Percentiles rank a stretch among this genome's conserved stretches.
phyloP scores from a whole-genome alignment of 1,140 invertebrate species.

The Caenorhabditis briggsae region DNA sequence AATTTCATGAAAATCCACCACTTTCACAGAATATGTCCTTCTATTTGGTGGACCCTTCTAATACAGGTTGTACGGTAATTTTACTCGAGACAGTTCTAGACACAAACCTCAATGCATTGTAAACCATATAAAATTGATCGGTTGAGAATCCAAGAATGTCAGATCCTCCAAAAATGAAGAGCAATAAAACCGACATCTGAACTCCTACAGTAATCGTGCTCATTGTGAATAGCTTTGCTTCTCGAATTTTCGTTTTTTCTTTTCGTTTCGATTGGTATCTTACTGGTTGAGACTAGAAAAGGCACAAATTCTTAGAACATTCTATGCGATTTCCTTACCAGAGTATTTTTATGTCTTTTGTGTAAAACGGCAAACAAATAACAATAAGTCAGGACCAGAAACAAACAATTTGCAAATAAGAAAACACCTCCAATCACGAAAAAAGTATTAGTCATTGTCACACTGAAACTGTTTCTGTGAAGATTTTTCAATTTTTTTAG shows the following conservation, averaged over 20 bases:
- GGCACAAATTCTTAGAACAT: background rate
- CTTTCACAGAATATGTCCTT: too few relatives aligned
- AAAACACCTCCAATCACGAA: slow-evolving; percentile 46
- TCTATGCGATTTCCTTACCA: background rate
- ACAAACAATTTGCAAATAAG: slow-evolving; percentile 30
- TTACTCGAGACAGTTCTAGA: too few relatives aligned
- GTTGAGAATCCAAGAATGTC: slow-evolving; percentile 13
- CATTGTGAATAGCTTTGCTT: slow-evolving; percentile 24
- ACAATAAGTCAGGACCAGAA: slow-evolving; percentile 19
- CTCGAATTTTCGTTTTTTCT: background rate
- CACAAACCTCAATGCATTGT: slow-evolving; percentile 51
- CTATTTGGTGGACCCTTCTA: too few relatives aligned
- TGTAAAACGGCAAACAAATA: slow-evolving; percentile 32
- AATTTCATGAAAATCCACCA: too few relatives aligned
- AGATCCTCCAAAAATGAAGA: slow-evolving; percentile 37
- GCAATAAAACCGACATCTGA: slow-evolving; percentile 22
- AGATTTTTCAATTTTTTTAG: background rate
- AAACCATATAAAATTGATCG: slow-evolving; percentile 58
- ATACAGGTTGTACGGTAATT: too few relatives aligned
- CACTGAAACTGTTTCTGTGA: slow-evolving; percentile 19
- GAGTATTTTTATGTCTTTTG: background rate
- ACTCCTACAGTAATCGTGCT: slow-evolving; percentile 36
- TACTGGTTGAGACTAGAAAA: background rate
- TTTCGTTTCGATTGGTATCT: slow-evolving; percentile 25
- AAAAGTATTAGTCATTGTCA: slow-evolving; percentile 27